Evolutionary conservation across 2,113 vertebrate species (phyloP), one percentile per base, ranked within the genome.

Genomic region (Cnemophilus loriae): DNA sequence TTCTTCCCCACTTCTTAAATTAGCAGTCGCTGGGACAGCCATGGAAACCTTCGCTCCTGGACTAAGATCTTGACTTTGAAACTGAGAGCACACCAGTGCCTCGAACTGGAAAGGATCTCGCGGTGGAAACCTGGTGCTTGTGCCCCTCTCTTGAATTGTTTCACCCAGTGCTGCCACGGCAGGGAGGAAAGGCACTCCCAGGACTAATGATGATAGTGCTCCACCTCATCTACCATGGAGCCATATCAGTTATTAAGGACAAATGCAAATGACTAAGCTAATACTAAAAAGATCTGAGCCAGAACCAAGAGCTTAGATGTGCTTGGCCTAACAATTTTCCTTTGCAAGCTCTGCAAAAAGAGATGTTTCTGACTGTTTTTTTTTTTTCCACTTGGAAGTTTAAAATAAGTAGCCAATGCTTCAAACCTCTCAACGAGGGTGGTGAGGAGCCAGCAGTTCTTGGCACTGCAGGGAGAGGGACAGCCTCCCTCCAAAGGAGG

Each of bases 261-360:
- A 97, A 96, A 97, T 78, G 84, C 71, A 97, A 96, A 94, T 69
- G 76, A 61, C 81, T 82, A 59, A 92, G 86, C 52, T 93, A 96
- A 93, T 80, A 95, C 42, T 93, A 90, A 96, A 97, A 86, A 64
- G 77, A 97, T 59, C 71, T 95, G 90, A 96, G 95, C 79, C 93
- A 97, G 76, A 95, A 95, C 73, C 92, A 96, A 97, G 94, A 93
- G 65, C 60, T 81, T 79, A 49, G 57, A 89, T 92, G 73, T 88
- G 79, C 65, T 18, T 87, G 76, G 90, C 44, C 84, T 94, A 89
- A 61, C 32, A 77, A 95, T 77, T 89, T 82, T 69, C 18, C 17
- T 55, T 74, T 92, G 90, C 30, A 73, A 79, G 35, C 47, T 91
- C 53, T 57, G 90, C 56, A 78, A 76, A 92, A 84, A 90, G 19